These are phyloP conservation scores for Myotis planiceps DNA, from an alignment of 2,797 vertebrate species.

Conservation along the genomic window DNA sequence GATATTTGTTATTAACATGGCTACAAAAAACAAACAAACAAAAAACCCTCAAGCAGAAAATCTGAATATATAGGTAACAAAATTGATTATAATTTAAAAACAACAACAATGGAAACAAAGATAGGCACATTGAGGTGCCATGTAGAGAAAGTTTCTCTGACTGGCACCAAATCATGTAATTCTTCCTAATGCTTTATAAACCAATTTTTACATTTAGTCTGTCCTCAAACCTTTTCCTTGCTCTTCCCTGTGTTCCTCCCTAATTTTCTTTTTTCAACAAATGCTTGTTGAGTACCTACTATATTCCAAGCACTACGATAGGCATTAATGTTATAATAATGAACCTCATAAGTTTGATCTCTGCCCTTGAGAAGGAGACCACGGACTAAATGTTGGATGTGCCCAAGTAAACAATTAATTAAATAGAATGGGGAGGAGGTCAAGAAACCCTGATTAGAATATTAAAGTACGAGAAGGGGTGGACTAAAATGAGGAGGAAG, in stretches of 20 bases:
- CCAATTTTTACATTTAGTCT: not conserved
- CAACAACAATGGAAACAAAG: not conserved
- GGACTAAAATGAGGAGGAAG: not conserved
- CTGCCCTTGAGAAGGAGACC: not conserved
- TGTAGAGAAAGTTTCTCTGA: not conserved
- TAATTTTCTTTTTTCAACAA: not conserved
- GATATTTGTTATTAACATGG: not conserved
- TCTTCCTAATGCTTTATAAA: not conserved
- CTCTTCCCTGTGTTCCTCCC: not conserved
- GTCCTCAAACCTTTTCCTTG: not conserved
- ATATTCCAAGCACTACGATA: not conserved
- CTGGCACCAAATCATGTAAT: not conserved
- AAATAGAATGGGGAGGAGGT: too few species aligned
- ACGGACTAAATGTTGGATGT: not conserved
- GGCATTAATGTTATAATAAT: not conserved
- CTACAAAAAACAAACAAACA: not conserved
- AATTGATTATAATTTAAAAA: not conserved
- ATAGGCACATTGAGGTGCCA: not conserved
- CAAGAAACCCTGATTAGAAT: not conserved
- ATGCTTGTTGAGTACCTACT: not conserved
- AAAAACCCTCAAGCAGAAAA: not conserved
- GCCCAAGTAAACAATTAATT: not conserved
- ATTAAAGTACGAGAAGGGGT: not conserved
- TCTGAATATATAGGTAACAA: not conserved
- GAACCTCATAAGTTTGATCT: not conserved